Base-by-base conservation (phyloP, 2,797 vertebrate genomes). In the Allobates femoralis region DNA sequence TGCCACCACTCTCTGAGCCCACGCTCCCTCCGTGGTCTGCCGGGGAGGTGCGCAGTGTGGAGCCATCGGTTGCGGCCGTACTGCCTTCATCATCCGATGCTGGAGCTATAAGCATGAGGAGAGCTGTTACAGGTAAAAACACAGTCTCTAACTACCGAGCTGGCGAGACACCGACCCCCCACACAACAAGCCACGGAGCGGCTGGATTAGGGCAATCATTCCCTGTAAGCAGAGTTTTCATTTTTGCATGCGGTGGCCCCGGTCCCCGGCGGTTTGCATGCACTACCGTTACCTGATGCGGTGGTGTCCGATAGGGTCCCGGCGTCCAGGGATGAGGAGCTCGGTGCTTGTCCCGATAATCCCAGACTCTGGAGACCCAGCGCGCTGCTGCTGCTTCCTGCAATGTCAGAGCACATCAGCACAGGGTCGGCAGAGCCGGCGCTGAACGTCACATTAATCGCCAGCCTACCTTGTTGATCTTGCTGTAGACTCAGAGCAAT, bases 21-120 rank as follows among this genome's bases (percentile, higher is more conserved):
- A 99, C 98, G 6, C 98, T 99, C 86, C 98, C 98, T 0, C 97
- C 98, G 0, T 99, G 98, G 92, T 99, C 98, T 0, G 98, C 98
- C 7, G 98, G 98, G 6, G 98, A 99, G 1, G 98, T 99, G 89
- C 98, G 95, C 88, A 99, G 95, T 0, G 98, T 99, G 16, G 98
- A 99, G 90, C 98, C 98, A 19, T 99, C 98, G 0, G 98, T 99
- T 3, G 98, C 98, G 5, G 98, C 98, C 2, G 98, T 99, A 94
- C 98, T 99, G 94, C 98, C 98, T 91, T 99, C 98, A 26, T 99
- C 98, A 28, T 99, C 98, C 19, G 98, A 99, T 67, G 98, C 98
- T 93, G 98, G 98, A 96, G 98, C 98, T 99, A 95, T 95, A 97
- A 97, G 96, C 95, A 97, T 96, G 96, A 97, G 93, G 93, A 98